Evolutionary conservation across 2,797 vertebrate species (phyloP), one percentile per base, ranked within the genome.

Genomic region (Calcarius lapponicus): DNA sequence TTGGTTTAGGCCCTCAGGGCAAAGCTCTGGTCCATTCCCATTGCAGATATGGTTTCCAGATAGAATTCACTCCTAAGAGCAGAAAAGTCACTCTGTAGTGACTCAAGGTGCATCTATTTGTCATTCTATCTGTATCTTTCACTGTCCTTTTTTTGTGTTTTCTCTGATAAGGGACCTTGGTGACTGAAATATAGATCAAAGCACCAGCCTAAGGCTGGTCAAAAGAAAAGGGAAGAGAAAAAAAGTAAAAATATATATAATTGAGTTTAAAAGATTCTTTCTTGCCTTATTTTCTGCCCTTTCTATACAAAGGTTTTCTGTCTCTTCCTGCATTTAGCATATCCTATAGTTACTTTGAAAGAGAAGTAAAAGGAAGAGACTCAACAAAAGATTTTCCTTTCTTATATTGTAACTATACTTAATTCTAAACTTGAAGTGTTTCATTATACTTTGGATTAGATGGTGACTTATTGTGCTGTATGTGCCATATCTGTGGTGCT

Each of bases 141-240:
- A n/a, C 38, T 74, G 48, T 60, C 32, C 53, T 80, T 95, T 92
- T 93, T 80, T 86, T 92, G 40, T 87, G 26, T 84, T 92, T 95
- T 92, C 80, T 95, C 87, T 96, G 96, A 96, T 95, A 97, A 95
- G 88, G 86, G 86, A 92, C 94, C 72, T 88, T 83, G 69, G 84
- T 80, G 91, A 90, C 91, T 96, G 92, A 97, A 97, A 91, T 83
- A 88, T 71, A 96, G 90, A 97, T 97, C 94, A 97, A 97, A 97
- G 92, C 53, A 54, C 17, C 58, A 90, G 76, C 91, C 91, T 67
- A 66, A 69, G 92, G 94, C 86, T 88, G 82, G 91, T 84, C 69
- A 91, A 93, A 95, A 93, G 78, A 90, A 94, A 93, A 80, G 8
- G 14, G 32, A 83, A 50, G 40, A 70, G 32, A 17, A 88, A 84